These are phyloP conservation scores for Trogon melanurus DNA, from an alignment of 2,113 vertebrate species.

Conservation along the genomic window DNA sequence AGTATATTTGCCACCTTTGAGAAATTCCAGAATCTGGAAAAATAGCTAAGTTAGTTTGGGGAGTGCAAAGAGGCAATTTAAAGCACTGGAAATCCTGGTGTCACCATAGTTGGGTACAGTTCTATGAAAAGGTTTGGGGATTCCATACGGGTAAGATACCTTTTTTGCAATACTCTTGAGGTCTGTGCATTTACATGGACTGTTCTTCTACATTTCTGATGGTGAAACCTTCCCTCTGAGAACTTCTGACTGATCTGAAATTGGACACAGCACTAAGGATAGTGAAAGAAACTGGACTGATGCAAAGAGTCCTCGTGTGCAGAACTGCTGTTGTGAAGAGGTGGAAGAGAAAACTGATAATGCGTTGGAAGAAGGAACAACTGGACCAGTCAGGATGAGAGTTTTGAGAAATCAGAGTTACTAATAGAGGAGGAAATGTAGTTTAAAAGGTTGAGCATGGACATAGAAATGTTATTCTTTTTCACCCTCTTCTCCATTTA, in stretches of 20 bases:
- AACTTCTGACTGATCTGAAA: background rate
- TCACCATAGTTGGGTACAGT: background rate
- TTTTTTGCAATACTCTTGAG: background rate
- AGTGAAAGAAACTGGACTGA: background rate
- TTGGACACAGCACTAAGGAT: background rate
- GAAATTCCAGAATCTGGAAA: background rate
- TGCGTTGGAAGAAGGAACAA: background rate
- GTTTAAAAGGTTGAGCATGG: background rate
- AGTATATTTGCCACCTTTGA: background rate
- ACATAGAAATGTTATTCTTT: background rate
- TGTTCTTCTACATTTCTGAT: background rate
- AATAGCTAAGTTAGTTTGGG: background rate
- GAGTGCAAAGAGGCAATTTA: background rate
- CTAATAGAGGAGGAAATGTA: background rate
- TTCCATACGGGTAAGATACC: background rate
- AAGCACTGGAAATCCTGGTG: background rate
- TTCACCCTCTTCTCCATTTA: background rate
- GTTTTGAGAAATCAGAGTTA: background rate
- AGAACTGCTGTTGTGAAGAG: background rate
- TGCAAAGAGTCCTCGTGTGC: fast-evolving
- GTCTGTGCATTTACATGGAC: background rate
- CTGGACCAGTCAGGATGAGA: background rate
- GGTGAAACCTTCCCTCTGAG: background rate
- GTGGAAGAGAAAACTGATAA: background rate
- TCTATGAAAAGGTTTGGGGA: background rate